Percentiles rank a stretch among this genome's conserved stretches.
Evolutionary conservation across 2,888 invertebrate species (phyloP).

Genomic region (Labia minor): DNA sequence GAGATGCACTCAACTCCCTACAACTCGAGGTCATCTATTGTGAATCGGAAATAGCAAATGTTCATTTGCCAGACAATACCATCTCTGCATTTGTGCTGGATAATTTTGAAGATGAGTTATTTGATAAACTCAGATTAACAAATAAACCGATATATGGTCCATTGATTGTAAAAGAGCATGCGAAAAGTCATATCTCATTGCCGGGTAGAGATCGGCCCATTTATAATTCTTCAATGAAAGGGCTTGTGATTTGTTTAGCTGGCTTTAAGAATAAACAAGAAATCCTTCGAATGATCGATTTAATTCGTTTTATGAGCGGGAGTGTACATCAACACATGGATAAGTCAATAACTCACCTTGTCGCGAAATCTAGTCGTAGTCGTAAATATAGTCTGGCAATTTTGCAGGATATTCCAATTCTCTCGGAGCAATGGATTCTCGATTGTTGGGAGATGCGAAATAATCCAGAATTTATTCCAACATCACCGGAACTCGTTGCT

Average conservation of each 20-base stretch:
- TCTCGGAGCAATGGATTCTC: background rate
- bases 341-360: background rate
- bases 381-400: background rate
- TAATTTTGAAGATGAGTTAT: background rate
- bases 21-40: background rate
- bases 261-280: background rate
- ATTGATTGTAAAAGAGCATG: background rate
- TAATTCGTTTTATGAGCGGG: background rate
- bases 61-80: background rate
- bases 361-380: constrained; percentile 1
- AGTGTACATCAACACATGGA: constrained; percentile 1
- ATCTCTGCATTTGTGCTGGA: background rate
- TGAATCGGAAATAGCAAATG: background rate
- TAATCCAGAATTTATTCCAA: background rate
- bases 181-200: background rate
- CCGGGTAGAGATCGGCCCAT: background rate
- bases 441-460: background rate
- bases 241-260: background rate
- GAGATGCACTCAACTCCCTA: background rate
- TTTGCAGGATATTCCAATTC: background rate
- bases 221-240: background rate
- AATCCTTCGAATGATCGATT: background rate
- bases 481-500: background rate
- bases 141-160: background rate
- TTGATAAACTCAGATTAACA: background rate